phyloP scores from a whole-genome alignment of 2,888 invertebrate genomes.

The Autographa gamma region DNA sequence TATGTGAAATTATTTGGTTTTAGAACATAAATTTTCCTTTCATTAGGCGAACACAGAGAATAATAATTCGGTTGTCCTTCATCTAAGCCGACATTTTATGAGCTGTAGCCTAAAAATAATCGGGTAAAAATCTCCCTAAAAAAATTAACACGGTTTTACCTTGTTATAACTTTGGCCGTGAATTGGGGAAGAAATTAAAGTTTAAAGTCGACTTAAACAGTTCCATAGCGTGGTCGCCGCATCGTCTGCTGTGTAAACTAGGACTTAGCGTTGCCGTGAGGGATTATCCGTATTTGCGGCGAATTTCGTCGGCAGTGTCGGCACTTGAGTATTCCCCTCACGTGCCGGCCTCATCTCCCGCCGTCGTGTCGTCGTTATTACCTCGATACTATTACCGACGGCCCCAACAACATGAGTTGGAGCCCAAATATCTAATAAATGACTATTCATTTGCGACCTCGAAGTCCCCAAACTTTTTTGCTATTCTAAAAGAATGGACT shows the following conservation, averaged over 20 bases:
- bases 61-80: background rate
- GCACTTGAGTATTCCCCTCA: slow-evolving; percentile 75
- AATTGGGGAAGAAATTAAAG: slow-evolving; percentile 53
- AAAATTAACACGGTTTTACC: slow-evolving; percentile 31
- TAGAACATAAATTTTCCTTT: slow-evolving; percentile 21
- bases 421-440: slow-evolving; percentile 65
- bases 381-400: slow-evolving; percentile 78
- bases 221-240: slow-evolving; percentile 58
- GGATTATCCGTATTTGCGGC: slow-evolving; percentile 80
- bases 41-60: background rate
- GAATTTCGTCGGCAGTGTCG: slow-evolving; percentile 63
- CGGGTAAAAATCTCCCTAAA: background rate
- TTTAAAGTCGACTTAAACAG: slow-evolving; percentile 58
- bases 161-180: slow-evolving; percentile 47
- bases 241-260: slow-evolving; percentile 72
- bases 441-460: slow-evolving; percentile 57
- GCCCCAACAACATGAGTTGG: slow-evolving; percentile 66
- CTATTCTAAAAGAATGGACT: slow-evolving; percentile 11
- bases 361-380: slow-evolving; percentile 83
- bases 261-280: slow-evolving; percentile 72
- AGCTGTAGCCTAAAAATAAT: background rate
- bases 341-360: slow-evolving; percentile 82
- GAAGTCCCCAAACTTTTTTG: slow-evolving; percentile 37
- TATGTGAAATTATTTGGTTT: slow-evolving; percentile 29
- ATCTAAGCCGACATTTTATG: background rate